Evolutionary conservation across 2,888 invertebrate genomes (phyloP).

Genomic region (Coronaproctus castanopsis): DNA sequence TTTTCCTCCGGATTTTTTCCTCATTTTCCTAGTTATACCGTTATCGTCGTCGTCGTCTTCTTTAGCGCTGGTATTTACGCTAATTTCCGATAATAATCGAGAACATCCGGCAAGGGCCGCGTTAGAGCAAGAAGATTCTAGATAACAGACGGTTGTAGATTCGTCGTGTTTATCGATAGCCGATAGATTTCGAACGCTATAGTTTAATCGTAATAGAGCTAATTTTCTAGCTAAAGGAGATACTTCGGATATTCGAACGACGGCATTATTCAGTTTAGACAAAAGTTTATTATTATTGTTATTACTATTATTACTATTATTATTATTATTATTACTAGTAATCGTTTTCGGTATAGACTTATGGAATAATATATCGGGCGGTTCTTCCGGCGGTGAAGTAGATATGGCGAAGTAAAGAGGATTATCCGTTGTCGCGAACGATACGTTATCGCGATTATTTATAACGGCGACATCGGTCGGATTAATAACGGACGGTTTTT

Average conservation of each 20-base stretch:
- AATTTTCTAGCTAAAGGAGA: constrained; percentile 39
- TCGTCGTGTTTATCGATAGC: constrained; percentile 6
- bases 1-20: neutral
- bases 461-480: too few relatives aligned
- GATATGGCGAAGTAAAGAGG: constrained; percentile 31
- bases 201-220: constrained; percentile 24
- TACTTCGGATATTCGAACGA: constrained; percentile 23
- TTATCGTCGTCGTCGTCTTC: neutral
- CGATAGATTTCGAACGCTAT: constrained; percentile 8
- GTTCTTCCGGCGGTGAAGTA: constrained; percentile 19
- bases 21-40: neutral
- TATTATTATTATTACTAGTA: neutral
- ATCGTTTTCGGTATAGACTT: constrained; percentile 19
- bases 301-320: neutral
- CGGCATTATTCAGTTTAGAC: constrained; percentile 8
- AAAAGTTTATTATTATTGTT: constrained; percentile 8
- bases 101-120: constrained; percentile 2
- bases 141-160: neutral
- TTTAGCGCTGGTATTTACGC: neutral
- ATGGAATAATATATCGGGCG: constrained; percentile 20
- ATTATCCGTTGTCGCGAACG: constrained; percentile 32
- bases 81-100: neutral
- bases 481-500: too few relatives aligned
- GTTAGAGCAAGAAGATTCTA: constrained; percentile 7
- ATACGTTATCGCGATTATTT: too few relatives aligned